Base-by-base conservation (phyloP, 1,140 invertebrate species). In the Heliothis subflexa region DNA sequence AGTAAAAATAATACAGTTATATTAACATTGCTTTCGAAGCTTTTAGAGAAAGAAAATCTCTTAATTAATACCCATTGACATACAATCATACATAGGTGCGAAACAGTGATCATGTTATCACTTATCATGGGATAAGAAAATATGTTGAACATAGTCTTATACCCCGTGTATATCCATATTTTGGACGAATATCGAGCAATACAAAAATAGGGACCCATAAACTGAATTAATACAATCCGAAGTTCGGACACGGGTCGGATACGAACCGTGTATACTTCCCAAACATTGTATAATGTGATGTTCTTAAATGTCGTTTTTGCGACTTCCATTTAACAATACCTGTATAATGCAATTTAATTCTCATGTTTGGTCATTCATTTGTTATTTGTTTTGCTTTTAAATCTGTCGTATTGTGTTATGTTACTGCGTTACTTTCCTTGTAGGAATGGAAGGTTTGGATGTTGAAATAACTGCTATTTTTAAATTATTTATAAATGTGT, bases 281-380 rank as follows among this genome's bases (percentile, higher is more conserved):
- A 52, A 71, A 54, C 66, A 45, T 77, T 74, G 82, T 84, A 83
- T 84, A 83, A 84, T 85, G 80, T 57, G 62, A 64, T 78, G 61
- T 45, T 82, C 72, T 70, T 85, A 83, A 83, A 81, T 70, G 78
- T 80, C 78, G 77, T 86, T 88, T 88, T 88, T 86, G 81, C 82
- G 78, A 16, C 74, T 79, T 83, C 72, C 62, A 55, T 79, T 75
- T 83, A 78, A 86, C 86, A 87, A 86, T 85, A 80, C 81, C 81
- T 73, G 81, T 85, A 86, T 86, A 83, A 87, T 83, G 85, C 70
- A 64, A 57, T 78, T 66, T 81, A 78, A 81, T 83, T 83, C 82
- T 85, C 64, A 70, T 78, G 28, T 68, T 57, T 74, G 16, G 12
- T 18, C 18, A 25, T 52, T 76, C 10, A 18, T 64, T 62, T 76